phyloP scores from a whole-genome alignment of 2,888 invertebrate genomes.

The Capitulum mitella region DNA sequence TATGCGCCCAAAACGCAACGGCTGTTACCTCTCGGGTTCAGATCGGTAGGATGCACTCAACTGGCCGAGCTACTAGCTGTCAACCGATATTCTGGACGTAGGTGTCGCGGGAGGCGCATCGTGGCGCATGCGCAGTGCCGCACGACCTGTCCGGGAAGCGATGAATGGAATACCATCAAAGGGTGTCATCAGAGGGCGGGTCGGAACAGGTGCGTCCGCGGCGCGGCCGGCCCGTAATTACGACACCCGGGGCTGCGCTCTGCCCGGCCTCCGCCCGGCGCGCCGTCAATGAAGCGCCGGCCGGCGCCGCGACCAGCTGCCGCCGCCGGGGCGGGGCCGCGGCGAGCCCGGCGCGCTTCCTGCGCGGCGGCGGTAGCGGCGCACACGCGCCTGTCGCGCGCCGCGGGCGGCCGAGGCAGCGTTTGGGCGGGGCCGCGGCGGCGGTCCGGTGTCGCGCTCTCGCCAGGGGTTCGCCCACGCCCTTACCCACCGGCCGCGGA shows the following conservation, averaged over 20 bases:
- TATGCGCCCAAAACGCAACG: background rate
- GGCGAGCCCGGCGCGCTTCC: constrained; percentile 5
- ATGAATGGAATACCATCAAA: constrained; percentile 10
- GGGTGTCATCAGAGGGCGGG: constrained; percentile 10
- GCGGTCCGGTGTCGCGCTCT: too few species aligned
- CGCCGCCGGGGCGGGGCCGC: background rate
- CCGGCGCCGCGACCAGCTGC: background rate
- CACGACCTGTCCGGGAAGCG: background rate
- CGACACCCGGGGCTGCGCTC: background rate
- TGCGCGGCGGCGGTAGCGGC: background rate
- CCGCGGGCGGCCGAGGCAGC: background rate
- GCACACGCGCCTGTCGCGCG: background rate
- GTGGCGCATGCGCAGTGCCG: background rate
- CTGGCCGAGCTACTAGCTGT: background rate
- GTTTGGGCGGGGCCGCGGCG: too few species aligned
- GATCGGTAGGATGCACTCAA: background rate
- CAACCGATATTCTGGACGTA: background rate
- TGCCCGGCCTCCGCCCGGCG: background rate
- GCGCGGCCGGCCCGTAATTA: background rate
- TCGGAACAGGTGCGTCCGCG: background rate
- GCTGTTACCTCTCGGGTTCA: background rate
- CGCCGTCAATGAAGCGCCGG: background rate
- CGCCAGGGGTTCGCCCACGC: too few species aligned
- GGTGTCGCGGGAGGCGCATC: background rate
- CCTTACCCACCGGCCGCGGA: too few species aligned